Evolutionary conservation across 2,113 vertebrate species (phyloP).

Genomic region (Oreotragus oreotragus): DNA sequence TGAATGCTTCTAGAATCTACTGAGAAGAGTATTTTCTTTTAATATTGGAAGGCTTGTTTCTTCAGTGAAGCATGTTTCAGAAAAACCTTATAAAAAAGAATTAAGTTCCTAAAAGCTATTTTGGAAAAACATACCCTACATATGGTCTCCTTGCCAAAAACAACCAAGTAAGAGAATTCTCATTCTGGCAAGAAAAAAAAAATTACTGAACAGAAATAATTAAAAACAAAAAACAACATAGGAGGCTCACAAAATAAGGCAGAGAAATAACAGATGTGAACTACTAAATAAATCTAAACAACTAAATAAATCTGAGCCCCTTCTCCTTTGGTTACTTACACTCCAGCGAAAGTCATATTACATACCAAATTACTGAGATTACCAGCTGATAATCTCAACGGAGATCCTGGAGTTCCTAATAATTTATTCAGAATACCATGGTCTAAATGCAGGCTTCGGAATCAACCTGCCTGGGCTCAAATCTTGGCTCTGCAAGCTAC

Average conservation of each 20-base stretch:
- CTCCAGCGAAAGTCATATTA: too few species aligned
- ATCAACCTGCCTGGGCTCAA: too few species aligned
- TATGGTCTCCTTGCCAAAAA: constrained; percentile 14
- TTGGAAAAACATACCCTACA: not conserved
- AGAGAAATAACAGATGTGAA: not conserved
- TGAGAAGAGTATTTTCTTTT: not conserved
- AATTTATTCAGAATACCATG: too few species aligned
- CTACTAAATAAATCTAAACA: not conserved
- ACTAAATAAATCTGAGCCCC: not conserved
- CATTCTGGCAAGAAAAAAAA: not conserved
- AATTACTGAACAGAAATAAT: constrained; percentile 1
- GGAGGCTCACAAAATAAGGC: not conserved
- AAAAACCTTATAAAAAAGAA: not conserved
- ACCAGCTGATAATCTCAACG: too few species aligned
- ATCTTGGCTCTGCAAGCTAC: too few species aligned
- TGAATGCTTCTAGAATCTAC: not conserved
- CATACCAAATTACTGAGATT: too few species aligned
- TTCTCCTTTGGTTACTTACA: not conserved
- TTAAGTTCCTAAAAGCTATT: not conserved
- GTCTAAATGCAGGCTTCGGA: too few species aligned
- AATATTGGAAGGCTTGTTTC: not conserved
- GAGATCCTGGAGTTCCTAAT: too few species aligned
- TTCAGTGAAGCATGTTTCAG: not conserved
- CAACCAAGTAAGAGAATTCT: not conserved
- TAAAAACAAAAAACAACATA: not conserved